phyloP scores from a whole-genome alignment of 2,797 vertebrate genomes.

The Sebastiscus tertius region DNA sequence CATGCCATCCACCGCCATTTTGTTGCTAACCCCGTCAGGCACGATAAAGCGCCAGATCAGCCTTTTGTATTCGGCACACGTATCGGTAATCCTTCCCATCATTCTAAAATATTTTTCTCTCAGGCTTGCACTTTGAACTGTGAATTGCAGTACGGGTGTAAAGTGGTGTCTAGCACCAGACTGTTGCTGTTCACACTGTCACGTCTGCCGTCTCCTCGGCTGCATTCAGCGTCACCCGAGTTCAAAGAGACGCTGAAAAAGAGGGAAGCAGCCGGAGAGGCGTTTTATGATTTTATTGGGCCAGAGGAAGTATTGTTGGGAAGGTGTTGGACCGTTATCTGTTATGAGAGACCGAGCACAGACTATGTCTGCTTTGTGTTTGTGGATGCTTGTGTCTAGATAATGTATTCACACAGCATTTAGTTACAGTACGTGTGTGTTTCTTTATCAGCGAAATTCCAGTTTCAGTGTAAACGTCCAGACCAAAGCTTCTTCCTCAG shows the following conservation, averaged over 20 bases:
- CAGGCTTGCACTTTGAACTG: constrained; percentile 63
- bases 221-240: constrained; percentile 60
- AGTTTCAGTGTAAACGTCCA: background rate
- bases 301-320: constrained; percentile 74
- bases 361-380: constrained; percentile 14
- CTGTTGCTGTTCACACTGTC: constrained; percentile 78
- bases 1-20: constrained; percentile 67
- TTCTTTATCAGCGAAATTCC: background rate
- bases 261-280: constrained; percentile 65
- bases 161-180: constrained; percentile 75
- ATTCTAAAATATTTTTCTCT: constrained; percentile 52
- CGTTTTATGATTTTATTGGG: constrained; percentile 85
- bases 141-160: constrained; percentile 66
- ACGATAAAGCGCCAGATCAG: constrained; percentile 21
- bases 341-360: constrained; percentile 8
- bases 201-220: constrained; percentile 72
- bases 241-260: constrained; percentile 73
- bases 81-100: constrained; percentile 50
- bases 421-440: background rate
- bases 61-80: constrained; percentile 40
- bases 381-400: constrained; percentile 8
- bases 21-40: constrained; percentile 51
- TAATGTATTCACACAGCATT: background rate
- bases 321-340: constrained; percentile 74
- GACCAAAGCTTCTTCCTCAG: background rate